These are phyloP conservation scores for Tachysurus vachellii DNA, from an alignment of 2,113 vertebrate species.

Conservation along the genomic window DNA sequence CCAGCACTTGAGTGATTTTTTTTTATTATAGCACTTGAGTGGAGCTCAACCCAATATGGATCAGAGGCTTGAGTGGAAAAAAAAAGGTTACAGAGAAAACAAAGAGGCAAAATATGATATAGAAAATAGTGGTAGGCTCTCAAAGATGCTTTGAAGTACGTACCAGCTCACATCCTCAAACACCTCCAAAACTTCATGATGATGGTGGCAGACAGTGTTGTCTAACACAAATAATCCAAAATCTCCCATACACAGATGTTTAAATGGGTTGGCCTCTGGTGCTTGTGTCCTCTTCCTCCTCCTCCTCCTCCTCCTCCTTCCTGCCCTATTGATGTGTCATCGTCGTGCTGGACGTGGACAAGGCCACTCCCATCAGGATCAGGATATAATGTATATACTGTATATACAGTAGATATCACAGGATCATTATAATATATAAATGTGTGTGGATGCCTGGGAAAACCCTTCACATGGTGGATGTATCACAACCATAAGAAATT, in stretches of 20 bases:
- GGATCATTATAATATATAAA: neutral
- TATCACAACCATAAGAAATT: neutral
- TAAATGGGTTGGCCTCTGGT: neutral
- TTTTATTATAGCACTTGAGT: neutral
- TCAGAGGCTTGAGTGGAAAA: neutral
- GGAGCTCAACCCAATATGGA: neutral
- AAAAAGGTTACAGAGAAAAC: neutral
- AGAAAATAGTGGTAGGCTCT: neutral
- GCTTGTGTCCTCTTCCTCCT: neutral
- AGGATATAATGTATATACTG: neutral
- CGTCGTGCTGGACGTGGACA: slow-evolving; percentile 8
- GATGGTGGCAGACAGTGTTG: neutral
- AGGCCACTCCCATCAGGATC: neutral
- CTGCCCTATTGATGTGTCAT: neutral
- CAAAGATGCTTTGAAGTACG: neutral
- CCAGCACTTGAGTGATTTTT: neutral
- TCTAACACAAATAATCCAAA: neutral
- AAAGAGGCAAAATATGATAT: neutral
- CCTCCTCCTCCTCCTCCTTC: neutral
- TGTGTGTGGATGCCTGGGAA: neutral
- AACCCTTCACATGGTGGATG: neutral
- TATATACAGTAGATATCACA: neutral
- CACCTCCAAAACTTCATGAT: neutral
- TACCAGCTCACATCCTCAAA: neutral
- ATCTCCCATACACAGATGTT: neutral